These are phyloP conservation scores for Dicentrarchus labrax DNA, from an alignment of 2,113 vertebrate species.

Conservation along the genomic window DNA sequence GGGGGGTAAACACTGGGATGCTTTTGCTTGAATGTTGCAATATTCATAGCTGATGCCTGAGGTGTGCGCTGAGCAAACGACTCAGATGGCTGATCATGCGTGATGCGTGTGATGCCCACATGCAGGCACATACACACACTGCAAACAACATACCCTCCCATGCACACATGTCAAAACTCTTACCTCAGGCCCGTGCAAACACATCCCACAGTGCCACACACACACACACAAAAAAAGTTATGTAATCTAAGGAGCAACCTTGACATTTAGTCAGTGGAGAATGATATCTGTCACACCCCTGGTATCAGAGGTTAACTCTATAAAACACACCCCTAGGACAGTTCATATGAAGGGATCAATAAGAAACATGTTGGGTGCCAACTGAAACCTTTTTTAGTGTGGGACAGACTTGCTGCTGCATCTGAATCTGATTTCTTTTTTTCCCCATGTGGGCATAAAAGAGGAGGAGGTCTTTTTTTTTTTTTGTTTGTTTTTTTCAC, in stretches of 20 bases:
- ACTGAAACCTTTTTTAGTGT: no score
- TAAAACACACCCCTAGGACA: conserved; percentile 20
- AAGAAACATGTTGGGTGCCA: neutral
- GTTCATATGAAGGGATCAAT: neutral
- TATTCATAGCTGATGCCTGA: conserved; percentile 24
- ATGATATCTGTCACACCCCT: conserved; percentile 53
- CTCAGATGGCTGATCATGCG: conserved; percentile 35
- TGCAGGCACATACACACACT: conserved; percentile 15
- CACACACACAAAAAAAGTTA: conserved; percentile 61
- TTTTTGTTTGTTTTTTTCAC: neutral
- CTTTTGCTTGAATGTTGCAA: conserved; percentile 15
- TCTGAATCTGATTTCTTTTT: neutral
- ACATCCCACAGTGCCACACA: conserved; percentile 58
- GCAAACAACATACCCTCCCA: conserved; percentile 27
- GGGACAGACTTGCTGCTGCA: no score
- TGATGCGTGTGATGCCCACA: conserved; percentile 21
- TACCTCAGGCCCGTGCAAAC: conserved; percentile 58
- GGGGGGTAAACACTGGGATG: neutral
- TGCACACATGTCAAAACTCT: conserved; percentile 63
- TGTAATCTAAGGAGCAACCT: conserved; percentile 70
- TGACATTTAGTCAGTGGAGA: conserved; percentile 71
- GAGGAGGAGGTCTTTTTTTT: neutral
- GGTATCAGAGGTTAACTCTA: conserved; percentile 62
- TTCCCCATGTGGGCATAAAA: neutral
- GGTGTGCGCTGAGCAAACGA: conserved; percentile 30